Conservation (phyloP, 2,113 vertebrate genomes). For the Noctilio leporinus region DNA sequence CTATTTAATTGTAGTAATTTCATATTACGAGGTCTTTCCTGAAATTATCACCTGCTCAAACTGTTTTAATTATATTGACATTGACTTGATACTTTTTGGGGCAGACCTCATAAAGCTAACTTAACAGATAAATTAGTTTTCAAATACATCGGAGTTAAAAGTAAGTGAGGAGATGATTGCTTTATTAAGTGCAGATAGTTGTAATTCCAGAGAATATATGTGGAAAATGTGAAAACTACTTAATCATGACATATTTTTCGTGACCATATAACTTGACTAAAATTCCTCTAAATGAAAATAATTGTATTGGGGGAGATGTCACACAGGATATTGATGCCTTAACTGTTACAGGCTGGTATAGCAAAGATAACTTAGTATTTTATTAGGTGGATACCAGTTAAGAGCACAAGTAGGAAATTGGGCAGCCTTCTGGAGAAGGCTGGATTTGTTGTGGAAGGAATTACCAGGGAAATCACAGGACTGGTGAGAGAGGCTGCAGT, state of each 20-base stretch:
- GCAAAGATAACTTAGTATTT: neutral
- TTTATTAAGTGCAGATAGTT: neutral
- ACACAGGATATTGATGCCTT: neutral
- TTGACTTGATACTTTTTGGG: too few species aligned
- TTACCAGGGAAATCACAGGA: too few species aligned
- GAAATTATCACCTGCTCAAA: too few species aligned
- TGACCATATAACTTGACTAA: neutral
- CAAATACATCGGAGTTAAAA: neutral
- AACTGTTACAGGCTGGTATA: neutral
- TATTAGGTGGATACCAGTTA: neutral
- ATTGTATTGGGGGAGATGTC: neutral
- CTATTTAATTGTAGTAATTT: neutral
- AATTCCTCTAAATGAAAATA: neutral
- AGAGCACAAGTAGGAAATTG: neutral
- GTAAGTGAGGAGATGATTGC: neutral
- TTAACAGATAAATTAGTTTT: neutral
- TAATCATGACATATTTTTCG: neutral
- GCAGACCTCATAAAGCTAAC: too few species aligned
- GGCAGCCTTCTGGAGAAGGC: neutral
- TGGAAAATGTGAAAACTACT: neutral
- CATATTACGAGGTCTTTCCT: too few species aligned
- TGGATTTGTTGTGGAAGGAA: neutral
- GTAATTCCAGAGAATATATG: neutral
- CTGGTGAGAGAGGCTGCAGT: too few species aligned
- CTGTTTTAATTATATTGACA: too few species aligned